Conservation (phyloP, 2,113 vertebrate genomes). For the Piprites chloris region DNA sequence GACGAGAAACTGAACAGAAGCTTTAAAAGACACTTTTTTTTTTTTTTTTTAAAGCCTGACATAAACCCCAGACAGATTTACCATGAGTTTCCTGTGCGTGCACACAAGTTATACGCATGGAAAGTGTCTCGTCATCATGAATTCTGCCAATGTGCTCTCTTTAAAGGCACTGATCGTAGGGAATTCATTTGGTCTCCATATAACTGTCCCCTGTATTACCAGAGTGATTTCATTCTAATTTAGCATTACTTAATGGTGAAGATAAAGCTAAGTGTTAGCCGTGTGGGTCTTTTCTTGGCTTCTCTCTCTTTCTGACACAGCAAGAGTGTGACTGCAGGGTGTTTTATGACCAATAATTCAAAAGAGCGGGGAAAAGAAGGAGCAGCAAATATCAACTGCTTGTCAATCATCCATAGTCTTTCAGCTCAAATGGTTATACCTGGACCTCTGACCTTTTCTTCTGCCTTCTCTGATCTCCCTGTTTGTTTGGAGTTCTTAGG, state of each 20-base stretch:
- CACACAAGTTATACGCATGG: slow-evolving; percentile 16
- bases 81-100: background rate
- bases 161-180: slow-evolving; percentile 48
- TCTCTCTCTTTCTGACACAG: slow-evolving; percentile 26
- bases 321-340: slow-evolving; percentile 15
- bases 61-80: slow-evolving; percentile 24
- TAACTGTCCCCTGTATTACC: slow-evolving; percentile 66
- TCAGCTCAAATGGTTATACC: slow-evolving; percentile 39
- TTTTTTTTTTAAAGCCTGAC: background rate
- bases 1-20: background rate
- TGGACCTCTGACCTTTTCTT: slow-evolving; percentile 44
- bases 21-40: background rate
- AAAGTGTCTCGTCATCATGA: slow-evolving; percentile 30
- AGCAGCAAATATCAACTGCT: slow-evolving; percentile 60
- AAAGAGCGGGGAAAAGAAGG: slow-evolving; percentile 34
- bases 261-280: slow-evolving; percentile 68
- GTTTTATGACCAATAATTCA: slow-evolving; percentile 61
- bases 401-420: slow-evolving; percentile 52
- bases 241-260: slow-evolving; percentile 64
- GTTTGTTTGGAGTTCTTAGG: slow-evolving; percentile 50
- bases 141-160: slow-evolving; percentile 25
- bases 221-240: slow-evolving; percentile 63
- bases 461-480: background rate
- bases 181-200: slow-evolving; percentile 69
- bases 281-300: slow-evolving; percentile 36